Base-by-base conservation (phyloP, 2,888 invertebrate species). In the Polyommatus icarus region DNA sequence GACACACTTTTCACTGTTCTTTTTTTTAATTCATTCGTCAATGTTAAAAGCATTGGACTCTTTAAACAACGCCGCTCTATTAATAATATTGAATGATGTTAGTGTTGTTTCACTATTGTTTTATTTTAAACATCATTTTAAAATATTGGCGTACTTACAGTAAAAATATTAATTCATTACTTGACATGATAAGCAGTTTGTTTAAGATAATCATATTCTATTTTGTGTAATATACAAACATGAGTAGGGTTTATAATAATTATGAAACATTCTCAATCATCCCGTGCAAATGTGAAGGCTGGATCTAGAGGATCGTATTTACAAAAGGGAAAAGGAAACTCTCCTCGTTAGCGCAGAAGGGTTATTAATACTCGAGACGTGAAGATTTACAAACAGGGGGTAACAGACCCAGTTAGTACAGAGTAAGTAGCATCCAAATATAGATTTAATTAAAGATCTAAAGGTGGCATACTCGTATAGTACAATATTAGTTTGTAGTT, bases 341-440 rank as follows among this genome's bases (percentile, higher is more conserved):
- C 10, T 67, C 61, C 24, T 67, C 67, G 67, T 67, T 29, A 67
- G 67, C 29, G 29, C 20, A 67, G 67, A 67, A 32, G 67, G 29
- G 29, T 67, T 67, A 67, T 67, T 67, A 67, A 67, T 67, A 67
- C 29, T 67, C 67, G 67, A 67, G 20, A 61, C 24, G 61, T 61
- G 12, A 61, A 61, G 15, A 32, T 29, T 32, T 6, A 67, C 29
- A 15, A 67, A 29, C 29, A 67, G 15, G 18, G 24, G 24, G 67
- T 32, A 67, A 15, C 15, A 67, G 67, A 6, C 29, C 67, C 67
- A 67, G 67, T 67, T 67, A 32, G 32, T 61, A 67, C 18, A 67
- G 15, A 67, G 29, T 67, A 67, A 15, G 15, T 29, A 67, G 67
- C 67, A 67, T 67, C 29, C 67, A 67, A 67, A 2, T 10, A 24